Evolutionary conservation across 2,888 invertebrate genomes (phyloP), one percentile per base, ranked within the genome.

Genomic region (Tenthredo scrophulariae): DNA sequence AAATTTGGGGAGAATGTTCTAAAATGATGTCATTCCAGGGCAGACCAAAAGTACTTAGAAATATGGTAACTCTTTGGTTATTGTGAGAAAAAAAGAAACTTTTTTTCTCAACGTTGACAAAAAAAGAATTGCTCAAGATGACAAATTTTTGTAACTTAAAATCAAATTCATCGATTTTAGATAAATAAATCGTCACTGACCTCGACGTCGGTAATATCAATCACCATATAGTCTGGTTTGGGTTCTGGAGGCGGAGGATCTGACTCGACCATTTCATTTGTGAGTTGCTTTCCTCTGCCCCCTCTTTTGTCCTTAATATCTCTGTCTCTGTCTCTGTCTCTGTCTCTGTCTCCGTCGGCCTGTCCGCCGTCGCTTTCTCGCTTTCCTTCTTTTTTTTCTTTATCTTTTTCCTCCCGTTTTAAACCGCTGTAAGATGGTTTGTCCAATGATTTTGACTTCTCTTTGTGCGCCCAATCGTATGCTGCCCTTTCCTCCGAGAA

Each of bases 141-240:
- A 2, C 13, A 46, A 46, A 46, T 46, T 46, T 15, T 46, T 15
- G 46, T 15, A 46, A 2, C 46, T 15, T 15, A 46, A 46, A 15
- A 15, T 46, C 15, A 46, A 4, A 46, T 46, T 46, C 46, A 46
- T 46, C 46, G 46, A 46, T 15, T 15, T 15, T 46, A n/a, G n/a
- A n/a, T n/a, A 83, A n/a, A 80, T 22, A 26, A 33, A 62, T 80
- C n/a, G 50, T 37, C 18, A 88, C 88, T 88, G 89, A 92, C 92
- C 90, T 92, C 92, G 85, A 91, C 90, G 87, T 94, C 94, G 85
- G 92, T 92, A 88, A 94, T 92, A 89, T 94, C 94, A 87, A 94
- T 94, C 87, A 94, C 93, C 91, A 93, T 94, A 89, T 94, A 94
- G 88, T 93, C 91, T 88, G 93, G 90, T 90, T 92, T 93, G 88